phyloP scores from a whole-genome alignment of 2,113 vertebrate genomes.

The Hemiscyllium ocellatum region DNA sequence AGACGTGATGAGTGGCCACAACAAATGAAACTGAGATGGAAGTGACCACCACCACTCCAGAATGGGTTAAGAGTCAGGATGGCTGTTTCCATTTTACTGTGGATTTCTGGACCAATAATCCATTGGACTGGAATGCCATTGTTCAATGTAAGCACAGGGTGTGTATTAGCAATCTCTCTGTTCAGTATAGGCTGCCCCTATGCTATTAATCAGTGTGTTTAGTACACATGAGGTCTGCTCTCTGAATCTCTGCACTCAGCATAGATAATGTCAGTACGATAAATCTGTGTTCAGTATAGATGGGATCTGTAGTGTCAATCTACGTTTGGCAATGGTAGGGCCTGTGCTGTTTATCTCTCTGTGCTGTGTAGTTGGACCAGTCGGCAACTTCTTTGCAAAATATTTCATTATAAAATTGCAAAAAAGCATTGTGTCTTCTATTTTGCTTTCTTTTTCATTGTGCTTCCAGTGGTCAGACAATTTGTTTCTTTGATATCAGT shows the following conservation, averaged over 20 bases:
- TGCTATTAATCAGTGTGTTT: not conserved
- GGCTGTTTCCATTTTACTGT: not conserved
- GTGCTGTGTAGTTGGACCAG: not conserved
- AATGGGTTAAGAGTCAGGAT: not conserved
- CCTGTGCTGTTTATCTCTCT: not conserved
- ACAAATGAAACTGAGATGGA: not conserved
- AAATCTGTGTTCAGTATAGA: not conserved
- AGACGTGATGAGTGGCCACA: not conserved
- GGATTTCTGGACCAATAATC: not conserved
- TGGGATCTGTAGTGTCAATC: not conserved
- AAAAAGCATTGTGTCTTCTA: not conserved
- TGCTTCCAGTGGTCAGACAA: not conserved
- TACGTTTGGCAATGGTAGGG: not conserved
- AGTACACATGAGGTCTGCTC: not conserved
- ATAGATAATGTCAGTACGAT: not conserved
- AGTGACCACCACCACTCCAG: not conserved
- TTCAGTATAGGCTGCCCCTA: not conserved
- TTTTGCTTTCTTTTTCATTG: not conserved
- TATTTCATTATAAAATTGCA: not conserved
- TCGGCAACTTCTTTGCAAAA: not conserved
- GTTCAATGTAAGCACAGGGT: not conserved
- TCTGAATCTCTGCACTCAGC: not conserved
- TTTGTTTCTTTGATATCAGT: not conserved
- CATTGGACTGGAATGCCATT: not conserved
- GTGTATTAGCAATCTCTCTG: not conserved